phyloP scores from a whole-genome alignment of 2,797 vertebrate species.

The Propithecus perrieri region DNA sequence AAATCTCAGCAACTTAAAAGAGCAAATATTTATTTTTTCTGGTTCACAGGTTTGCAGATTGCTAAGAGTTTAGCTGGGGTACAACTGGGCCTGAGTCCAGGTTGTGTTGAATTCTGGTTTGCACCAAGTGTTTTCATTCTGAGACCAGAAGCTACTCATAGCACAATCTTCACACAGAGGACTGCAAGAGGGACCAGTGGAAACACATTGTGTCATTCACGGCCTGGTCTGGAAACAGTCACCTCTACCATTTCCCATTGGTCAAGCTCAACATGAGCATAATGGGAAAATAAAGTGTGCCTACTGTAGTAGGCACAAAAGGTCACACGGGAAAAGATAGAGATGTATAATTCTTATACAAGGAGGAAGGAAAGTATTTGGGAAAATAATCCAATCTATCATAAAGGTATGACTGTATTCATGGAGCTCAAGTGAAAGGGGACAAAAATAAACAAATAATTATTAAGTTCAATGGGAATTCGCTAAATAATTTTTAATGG shows the following conservation, averaged over 20 bases:
- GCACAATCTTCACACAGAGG: not conserved
- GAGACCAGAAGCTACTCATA: not conserved
- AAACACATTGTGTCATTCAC: not conserved
- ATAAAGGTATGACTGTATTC: not conserved
- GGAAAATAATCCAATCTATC: not conserved
- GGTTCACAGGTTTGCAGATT: not conserved
- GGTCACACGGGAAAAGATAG: not conserved
- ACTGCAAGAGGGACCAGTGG: not conserved
- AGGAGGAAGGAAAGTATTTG: not conserved
- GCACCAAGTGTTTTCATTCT: not conserved
- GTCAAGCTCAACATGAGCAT: not conserved
- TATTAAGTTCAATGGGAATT: not conserved
- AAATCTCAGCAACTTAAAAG: conserved; percentile 10
- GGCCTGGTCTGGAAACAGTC: not conserved
- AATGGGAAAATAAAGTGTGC: not conserved
- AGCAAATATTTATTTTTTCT: conserved; percentile 29
- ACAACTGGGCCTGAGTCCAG: not conserved
- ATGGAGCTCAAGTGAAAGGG: not conserved
- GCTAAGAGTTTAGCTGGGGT: not conserved
- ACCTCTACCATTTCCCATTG: not conserved
- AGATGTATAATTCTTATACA: not conserved
- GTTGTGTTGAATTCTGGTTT: not conserved
- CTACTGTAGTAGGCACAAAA: not conserved
- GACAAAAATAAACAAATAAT: not conserved
- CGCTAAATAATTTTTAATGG: not conserved